These are phyloP conservation scores for Cyclargus thomasi DNA, from an alignment of 1,140 invertebrate genomes.

Conservation along the genomic window DNA sequence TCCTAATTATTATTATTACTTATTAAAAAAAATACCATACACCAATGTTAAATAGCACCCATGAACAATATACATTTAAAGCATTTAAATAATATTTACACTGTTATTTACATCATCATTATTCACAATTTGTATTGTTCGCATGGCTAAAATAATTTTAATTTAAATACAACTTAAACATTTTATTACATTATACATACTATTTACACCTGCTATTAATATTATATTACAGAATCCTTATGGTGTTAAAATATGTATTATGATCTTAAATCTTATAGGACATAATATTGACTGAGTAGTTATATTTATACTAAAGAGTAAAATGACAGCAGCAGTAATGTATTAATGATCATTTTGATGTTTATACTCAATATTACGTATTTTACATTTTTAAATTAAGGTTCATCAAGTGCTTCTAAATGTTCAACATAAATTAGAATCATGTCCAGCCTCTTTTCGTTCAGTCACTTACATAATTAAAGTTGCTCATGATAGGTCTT, in stretches of 20 bases:
- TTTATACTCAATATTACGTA: too few relatives aligned
- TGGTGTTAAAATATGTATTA: too few relatives aligned
- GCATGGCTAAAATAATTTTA: not conserved
- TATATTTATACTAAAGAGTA: too few relatives aligned
- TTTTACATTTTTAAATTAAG: too few relatives aligned
- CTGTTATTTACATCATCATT: conserved; percentile 41
- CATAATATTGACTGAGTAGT: too few relatives aligned
- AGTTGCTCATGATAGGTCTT: too few relatives aligned
- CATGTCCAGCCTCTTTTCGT: not conserved
- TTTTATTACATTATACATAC: not conserved
- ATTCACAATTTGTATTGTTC: conserved; percentile 7
- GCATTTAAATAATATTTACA: conserved; percentile 30
- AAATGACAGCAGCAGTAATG: too few relatives aligned
- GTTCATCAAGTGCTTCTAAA: too few relatives aligned
- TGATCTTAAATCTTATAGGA: too few relatives aligned
- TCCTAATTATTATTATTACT: conserved; percentile 36
- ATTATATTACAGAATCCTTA: too few relatives aligned
- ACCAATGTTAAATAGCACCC: conserved; percentile 71
- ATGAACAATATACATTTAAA: conserved; percentile 68
- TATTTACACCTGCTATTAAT: not conserved
- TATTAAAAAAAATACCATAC: conserved; percentile 58
- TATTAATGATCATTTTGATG: too few relatives aligned
- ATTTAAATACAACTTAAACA: not conserved
- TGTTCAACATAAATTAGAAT: too few relatives aligned
- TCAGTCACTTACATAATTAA: not conserved